Percentiles rank a stretch among this genome's conserved stretches.
phyloP scores from a whole-genome alignment of 2,113 vertebrate genomes.

The Pyxicephalus adspersus region DNA sequence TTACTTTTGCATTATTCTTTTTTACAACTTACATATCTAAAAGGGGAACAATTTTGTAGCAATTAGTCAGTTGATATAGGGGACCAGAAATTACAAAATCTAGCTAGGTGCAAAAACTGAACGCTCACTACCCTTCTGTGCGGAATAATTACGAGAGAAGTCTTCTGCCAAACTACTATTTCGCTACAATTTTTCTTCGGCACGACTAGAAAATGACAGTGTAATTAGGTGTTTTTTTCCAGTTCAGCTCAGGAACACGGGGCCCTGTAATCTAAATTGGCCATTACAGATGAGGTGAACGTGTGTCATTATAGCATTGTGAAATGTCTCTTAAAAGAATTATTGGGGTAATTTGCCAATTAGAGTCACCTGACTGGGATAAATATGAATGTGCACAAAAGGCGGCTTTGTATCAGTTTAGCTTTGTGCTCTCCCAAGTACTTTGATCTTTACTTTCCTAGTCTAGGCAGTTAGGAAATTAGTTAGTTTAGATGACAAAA shows the following conservation, averaged over 20 bases:
- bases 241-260: slow-evolving; percentile 47
- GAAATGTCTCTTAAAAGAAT: slow-evolving; percentile 53
- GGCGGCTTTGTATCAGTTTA: not conserved
- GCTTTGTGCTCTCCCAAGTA: slow-evolving; percentile 16
- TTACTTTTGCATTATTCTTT: too few relatives aligned
- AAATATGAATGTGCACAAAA: slow-evolving; percentile 19
- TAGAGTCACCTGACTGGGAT: slow-evolving; percentile 36
- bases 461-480: too few relatives aligned
- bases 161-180: slow-evolving; percentile 49
- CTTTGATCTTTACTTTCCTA: not conserved
- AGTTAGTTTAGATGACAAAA: too few relatives aligned
- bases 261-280: slow-evolving; percentile 48
- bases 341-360: slow-evolving; percentile 53
- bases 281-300: slow-evolving; percentile 46
- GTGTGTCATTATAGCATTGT: slow-evolving; percentile 48
- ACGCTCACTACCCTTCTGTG: not conserved
- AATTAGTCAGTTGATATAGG: not conserved
- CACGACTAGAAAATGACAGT: slow-evolving; percentile 50
- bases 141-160: slow-evolving; percentile 51
- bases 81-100: not conserved
- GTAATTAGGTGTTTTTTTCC: slow-evolving; percentile 56
- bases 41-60: too few relatives aligned
- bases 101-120: not conserved
- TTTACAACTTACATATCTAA: too few relatives aligned
- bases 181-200: slow-evolving; percentile 50